Evolutionary conservation across 1,140 invertebrate genomes (phyloP).

Genomic region (Chlorops oryzae): DNA sequence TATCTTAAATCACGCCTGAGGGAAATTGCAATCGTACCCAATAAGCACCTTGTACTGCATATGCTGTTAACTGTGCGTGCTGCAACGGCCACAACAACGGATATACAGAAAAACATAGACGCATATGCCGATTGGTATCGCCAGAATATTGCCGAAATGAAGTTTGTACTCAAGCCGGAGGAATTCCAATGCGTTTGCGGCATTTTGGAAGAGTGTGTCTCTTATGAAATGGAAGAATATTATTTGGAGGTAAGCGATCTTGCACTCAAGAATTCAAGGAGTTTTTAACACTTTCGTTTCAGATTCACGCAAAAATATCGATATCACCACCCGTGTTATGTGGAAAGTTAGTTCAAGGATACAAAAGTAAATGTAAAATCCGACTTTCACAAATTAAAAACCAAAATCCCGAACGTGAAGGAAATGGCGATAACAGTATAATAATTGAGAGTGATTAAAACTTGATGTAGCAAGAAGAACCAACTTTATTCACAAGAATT

Average conservation of each 20-base stretch:
- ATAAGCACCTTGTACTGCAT: slow-evolving; percentile 24
- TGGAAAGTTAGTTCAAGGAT: slow-evolving; percentile 37
- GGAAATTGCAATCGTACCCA: slow-evolving; percentile 23
- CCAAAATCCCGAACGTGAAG: too few species aligned
- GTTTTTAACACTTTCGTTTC: background rate
- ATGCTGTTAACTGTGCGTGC: slow-evolving; percentile 32
- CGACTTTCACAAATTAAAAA: slow-evolving; percentile 16
- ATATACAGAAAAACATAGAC: slow-evolving; percentile 31
- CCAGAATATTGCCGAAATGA: slow-evolving; percentile 41
- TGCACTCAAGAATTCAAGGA: background rate
- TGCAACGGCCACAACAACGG: slow-evolving; percentile 27
- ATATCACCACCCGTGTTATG: slow-evolving; percentile 31
- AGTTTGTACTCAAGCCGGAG: slow-evolving; percentile 26
- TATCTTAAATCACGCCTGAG: slow-evolving; percentile 29
- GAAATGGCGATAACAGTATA: slow-evolving; percentile 5
- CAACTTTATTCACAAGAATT: too few species aligned
- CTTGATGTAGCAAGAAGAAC: too few species aligned
- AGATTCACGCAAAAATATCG: slow-evolving; percentile 37
- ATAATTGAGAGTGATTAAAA: slow-evolving; percentile 12
- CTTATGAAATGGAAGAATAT: slow-evolving; percentile 29
- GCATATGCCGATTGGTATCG: slow-evolving; percentile 44
- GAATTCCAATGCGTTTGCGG: slow-evolving; percentile 27
- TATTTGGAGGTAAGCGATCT: slow-evolving; percentile 30
- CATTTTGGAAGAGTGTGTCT: slow-evolving; percentile 28
- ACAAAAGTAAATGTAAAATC: slow-evolving; percentile 33